These are phyloP conservation scores for Rhyacophila brunnea DNA, from an alignment of 1,140 invertebrate genomes.

Conservation along the genomic window DNA sequence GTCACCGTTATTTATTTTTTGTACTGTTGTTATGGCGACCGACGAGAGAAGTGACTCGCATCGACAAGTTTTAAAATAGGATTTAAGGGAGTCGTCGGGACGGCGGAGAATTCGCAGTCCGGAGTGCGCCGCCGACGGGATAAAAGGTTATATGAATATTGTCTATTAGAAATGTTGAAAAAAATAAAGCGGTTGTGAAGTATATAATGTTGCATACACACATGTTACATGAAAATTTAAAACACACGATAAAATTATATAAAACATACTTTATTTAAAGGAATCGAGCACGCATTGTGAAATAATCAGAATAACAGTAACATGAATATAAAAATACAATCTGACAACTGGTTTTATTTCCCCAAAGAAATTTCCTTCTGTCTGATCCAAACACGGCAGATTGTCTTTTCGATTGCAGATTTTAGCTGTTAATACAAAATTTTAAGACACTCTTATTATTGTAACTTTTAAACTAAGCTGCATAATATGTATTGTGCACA, in stretches of 20 bases:
- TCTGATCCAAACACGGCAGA: no score
- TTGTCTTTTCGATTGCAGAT: no score
- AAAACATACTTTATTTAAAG: constrained; percentile 18
- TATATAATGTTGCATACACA: constrained; percentile 28
- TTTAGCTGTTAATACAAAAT: no score
- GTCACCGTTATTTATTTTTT: constrained; percentile 10
- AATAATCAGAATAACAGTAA: constrained; percentile 19
- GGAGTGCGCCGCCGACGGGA: no score
- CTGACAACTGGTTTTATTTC: constrained; percentile 5
- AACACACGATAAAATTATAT: constrained; percentile 21
- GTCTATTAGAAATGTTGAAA: constrained; percentile 25
- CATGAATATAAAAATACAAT: constrained; percentile 22
- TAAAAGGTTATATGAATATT: constrained; percentile 13
- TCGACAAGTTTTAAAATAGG: not conserved
- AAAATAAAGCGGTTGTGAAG: constrained; percentile 33
- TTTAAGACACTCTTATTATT: no score
- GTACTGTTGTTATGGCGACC: constrained; percentile 5
- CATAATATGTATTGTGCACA: no score
- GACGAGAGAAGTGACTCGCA: not conserved
- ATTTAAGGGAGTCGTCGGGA: not conserved
- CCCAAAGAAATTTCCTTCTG: not conserved
- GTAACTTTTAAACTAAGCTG: no score
- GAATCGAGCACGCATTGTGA: constrained; percentile 15
- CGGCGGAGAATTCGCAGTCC: not conserved
- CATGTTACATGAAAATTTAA: constrained; percentile 28